Evolutionary conservation across 2,113 vertebrate genomes (phyloP).

Genomic region (Sinocyclocheilus rhinocerous): DNA sequence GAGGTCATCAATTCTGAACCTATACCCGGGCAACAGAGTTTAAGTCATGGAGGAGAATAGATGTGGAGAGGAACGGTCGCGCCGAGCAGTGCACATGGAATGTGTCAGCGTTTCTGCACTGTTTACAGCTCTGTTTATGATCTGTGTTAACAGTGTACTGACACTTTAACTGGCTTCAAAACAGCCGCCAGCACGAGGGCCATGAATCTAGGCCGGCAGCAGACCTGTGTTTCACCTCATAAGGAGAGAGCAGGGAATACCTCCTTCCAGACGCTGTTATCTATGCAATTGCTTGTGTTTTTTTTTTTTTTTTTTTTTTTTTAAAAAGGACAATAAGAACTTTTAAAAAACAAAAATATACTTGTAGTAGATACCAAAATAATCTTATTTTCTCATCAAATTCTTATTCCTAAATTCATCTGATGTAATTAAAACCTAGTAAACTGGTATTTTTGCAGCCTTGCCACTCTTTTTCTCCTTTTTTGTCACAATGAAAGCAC

Average conservation of each 20-base stretch:
- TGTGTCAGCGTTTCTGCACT: constrained; percentile 43
- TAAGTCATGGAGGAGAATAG: constrained; percentile 40
- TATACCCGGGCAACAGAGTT: constrained; percentile 42
- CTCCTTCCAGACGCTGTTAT: neutral
- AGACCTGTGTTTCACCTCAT: constrained; percentile 39
- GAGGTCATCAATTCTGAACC: constrained; percentile 68
- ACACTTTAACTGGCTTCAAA: constrained; percentile 72
- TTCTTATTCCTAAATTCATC: neutral
- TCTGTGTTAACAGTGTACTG: constrained; percentile 69
- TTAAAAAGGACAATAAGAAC: neutral
- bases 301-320: neutral
- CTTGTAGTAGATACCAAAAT: neutral
- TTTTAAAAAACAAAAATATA: neutral
- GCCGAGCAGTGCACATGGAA: constrained; percentile 57
- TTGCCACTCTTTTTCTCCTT: neutral
- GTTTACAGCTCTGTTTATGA: constrained; percentile 69
- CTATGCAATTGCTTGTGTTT: neutral
- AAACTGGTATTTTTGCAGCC: neutral
- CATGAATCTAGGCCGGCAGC: constrained; percentile 54
- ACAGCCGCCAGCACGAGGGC: constrained; percentile 37
- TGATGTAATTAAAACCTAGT: neutral
- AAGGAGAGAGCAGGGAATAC: constrained; percentile 23
- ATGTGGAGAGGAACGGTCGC: constrained; percentile 61
- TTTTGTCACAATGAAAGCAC: neutral
- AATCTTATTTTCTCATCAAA: neutral